Conservation (phyloP, 1,140 invertebrate species). For the Samia ricini region DNA sequence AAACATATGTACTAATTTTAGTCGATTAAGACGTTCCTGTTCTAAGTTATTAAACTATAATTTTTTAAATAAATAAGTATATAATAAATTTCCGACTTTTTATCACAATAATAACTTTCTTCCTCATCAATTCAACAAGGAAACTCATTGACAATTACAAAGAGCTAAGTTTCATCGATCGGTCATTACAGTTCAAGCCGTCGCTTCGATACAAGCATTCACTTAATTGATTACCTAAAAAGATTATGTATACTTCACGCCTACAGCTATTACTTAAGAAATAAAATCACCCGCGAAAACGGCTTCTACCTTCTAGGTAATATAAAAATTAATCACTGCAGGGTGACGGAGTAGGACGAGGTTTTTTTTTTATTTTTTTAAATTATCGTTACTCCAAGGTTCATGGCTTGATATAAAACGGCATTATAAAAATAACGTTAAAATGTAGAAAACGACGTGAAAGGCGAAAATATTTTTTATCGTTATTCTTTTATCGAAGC, state of each 20-base stretch:
- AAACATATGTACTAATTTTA: too few relatives aligned
- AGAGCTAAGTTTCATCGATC: not conserved
- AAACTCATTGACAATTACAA: too few relatives aligned
- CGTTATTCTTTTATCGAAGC: not conserved
- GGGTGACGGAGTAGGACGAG: not conserved
- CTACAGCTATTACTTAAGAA: slow-evolving; percentile 2
- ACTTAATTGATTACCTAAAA: not conserved
- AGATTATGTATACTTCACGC: not conserved
- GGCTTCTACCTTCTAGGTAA: not conserved
- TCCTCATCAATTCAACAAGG: too few relatives aligned
- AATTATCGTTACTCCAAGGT: not conserved
- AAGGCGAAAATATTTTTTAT: slow-evolving; percentile 6
- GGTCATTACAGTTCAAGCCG: not conserved
- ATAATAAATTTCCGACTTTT: too few relatives aligned
- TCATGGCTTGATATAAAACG: not conserved
- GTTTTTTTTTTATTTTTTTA: slow-evolving; percentile 3
- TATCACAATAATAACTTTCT: too few relatives aligned
- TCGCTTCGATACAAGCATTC: not conserved
- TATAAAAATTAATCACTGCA: not conserved
- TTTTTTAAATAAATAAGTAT: too few relatives aligned
- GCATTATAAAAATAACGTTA: slow-evolving; percentile 4
- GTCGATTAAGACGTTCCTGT: too few relatives aligned
- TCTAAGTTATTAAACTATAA: too few relatives aligned
- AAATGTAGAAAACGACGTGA: slow-evolving; percentile 3
- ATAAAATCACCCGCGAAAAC: slow-evolving; percentile 5